Evolutionary conservation across 2,113 vertebrate species (phyloP).

Genomic region (Vicugna pacos): DNA sequence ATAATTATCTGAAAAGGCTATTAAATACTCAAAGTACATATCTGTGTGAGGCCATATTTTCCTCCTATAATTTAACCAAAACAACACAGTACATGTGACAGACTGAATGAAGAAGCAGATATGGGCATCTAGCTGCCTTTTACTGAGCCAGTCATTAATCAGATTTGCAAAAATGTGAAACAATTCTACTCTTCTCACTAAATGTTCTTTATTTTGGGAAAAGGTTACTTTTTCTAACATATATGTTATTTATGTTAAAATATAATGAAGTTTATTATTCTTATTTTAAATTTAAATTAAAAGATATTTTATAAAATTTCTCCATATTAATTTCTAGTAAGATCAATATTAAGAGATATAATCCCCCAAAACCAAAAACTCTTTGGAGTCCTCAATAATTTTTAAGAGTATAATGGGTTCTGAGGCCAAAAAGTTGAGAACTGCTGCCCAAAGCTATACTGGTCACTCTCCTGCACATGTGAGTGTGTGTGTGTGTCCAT

Average conservation of each 20-base stretch:
- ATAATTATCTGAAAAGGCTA: conserved; percentile 26
- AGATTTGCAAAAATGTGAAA: conserved; percentile 8
- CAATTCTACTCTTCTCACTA: background rate
- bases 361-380: background rate
- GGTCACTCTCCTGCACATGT: background rate
- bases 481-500: background rate
- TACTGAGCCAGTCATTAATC: background rate
- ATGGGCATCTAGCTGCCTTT: background rate
- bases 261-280: background rate
- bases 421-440: background rate
- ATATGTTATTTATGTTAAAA: background rate
- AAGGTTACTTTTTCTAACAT: background rate
- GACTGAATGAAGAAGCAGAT: background rate
- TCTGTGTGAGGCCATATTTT: conserved; percentile 32
- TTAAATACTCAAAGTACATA: background rate
- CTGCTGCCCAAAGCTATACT: background rate
- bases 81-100: background rate
- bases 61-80: background rate
- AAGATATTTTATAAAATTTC: background rate
- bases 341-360: background rate
- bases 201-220: background rate
- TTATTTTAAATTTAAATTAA: conserved; percentile 1
- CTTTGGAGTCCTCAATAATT: background rate
- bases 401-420: background rate
- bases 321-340: background rate